phyloP scores from a whole-genome alignment of 2,797 vertebrate species.

The Nyctalus aviator region DNA sequence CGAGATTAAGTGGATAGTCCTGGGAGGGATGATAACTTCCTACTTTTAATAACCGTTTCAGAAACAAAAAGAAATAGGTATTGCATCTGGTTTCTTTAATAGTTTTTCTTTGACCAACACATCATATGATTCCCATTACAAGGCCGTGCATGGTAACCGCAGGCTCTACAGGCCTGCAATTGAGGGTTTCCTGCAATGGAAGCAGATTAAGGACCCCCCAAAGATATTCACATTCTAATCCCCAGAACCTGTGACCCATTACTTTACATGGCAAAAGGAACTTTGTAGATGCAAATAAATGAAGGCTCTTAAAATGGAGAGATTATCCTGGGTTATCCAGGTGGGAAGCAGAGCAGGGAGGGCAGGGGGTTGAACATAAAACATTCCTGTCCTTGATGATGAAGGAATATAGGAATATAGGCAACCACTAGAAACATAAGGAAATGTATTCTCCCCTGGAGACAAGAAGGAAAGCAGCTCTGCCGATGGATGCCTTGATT shows the following conservation, averaged over 20 bases:
- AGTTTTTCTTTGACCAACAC: constrained; percentile 36
- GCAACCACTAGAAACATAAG: not conserved
- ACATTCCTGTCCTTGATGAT: not conserved
- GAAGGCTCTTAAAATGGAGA: constrained; percentile 18
- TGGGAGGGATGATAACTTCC: not conserved
- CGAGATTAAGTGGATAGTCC: constrained; percentile 53
- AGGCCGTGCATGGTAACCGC: not conserved
- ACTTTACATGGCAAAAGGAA: constrained; percentile 38
- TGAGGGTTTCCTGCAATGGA: constrained; percentile 22
- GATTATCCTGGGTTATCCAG: constrained; percentile 18
- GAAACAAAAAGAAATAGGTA: constrained; percentile 19
- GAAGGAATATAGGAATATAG: not conserved
- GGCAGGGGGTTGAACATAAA: not conserved
- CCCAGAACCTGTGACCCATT: not conserved
- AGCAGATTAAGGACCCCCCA: not conserved
- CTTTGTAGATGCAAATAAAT: constrained; percentile 46
- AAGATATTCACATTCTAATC: constrained; percentile 12
- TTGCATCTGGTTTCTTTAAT: constrained; percentile 18
- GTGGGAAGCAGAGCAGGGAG: not conserved
- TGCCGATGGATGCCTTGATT: not conserved
- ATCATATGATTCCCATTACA: not conserved
- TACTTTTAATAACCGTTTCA: constrained; percentile 54
- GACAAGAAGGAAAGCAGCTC: not conserved
- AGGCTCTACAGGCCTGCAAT: constrained; percentile 42
- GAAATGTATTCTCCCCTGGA: not conserved